A percentile compares a stretch with the other conserved stretches of the same genome.
phyloP scores from a whole-genome alignment of 2,888 invertebrate genomes.

The Platycnemis pennipes region DNA sequence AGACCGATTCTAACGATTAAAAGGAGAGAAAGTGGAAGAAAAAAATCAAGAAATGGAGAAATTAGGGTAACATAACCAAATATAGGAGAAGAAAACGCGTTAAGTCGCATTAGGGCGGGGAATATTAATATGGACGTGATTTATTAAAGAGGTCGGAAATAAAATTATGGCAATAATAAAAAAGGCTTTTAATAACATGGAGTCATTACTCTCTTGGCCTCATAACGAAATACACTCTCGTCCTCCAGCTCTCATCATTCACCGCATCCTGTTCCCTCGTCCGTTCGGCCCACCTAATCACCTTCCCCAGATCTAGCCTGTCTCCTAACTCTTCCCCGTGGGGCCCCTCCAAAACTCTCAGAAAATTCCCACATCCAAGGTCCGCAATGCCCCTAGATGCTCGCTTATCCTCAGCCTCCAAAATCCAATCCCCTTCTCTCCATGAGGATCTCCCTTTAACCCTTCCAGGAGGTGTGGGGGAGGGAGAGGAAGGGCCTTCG shows the following conservation, averaged over 20 bases:
- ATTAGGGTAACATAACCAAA: background rate
- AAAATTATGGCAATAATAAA: background rate
- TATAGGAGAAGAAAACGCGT: background rate
- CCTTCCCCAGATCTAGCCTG: background rate
- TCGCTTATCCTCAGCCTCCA: background rate
- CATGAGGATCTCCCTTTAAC: background rate
- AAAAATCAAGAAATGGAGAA: no score
- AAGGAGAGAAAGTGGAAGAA: no score
- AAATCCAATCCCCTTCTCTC: background rate
- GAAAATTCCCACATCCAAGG: background rate
- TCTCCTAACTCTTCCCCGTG: background rate
- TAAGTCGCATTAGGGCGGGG: background rate
- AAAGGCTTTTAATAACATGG: background rate
- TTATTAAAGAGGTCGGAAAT: background rate
- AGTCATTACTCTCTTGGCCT: background rate
- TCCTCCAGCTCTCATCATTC: background rate
- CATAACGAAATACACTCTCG: slow-evolving; percentile 9
- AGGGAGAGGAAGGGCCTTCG: background rate
- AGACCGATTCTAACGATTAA: no score
- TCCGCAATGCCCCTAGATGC: background rate
- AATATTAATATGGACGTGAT: background rate
- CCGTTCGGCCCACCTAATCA: background rate
- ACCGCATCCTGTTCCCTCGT: background rate
- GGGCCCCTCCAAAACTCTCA: background rate
- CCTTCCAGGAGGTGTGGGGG: no score